These are phyloP conservation scores for Leptopilina syphax DNA, from an alignment of 2,888 invertebrate genomes.

Conservation along the genomic window DNA sequence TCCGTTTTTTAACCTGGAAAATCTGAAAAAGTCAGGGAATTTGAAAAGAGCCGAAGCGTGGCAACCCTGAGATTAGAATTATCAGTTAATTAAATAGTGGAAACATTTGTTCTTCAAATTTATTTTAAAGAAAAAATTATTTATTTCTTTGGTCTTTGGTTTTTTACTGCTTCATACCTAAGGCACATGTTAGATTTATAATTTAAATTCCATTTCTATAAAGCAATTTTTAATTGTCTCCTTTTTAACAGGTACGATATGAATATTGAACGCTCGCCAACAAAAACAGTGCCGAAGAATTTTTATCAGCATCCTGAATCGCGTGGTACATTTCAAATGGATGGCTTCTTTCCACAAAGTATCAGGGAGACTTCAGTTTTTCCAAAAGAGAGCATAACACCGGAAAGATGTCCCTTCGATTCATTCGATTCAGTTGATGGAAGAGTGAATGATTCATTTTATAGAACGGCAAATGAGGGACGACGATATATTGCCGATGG, in stretches of 20 bases:
- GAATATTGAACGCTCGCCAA: constrained; percentile 63
- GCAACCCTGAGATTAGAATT: no score
- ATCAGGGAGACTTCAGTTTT: constrained; percentile 63
- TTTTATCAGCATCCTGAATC: constrained; percentile 51
- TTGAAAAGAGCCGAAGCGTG: no score
- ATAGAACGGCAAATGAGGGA: constrained; percentile 59
- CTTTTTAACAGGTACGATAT: constrained; percentile 65
- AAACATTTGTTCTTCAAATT: no score
- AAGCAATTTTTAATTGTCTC: no score
- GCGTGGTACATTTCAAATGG: constrained; percentile 66
- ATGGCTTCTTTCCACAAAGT: constrained; percentile 72
- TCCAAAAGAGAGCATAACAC: constrained; percentile 64
- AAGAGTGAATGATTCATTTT: constrained; percentile 56
- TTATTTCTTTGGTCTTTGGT: no score
- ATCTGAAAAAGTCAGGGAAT: no score
- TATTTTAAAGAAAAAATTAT: no score
- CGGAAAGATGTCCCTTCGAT: constrained; percentile 62
- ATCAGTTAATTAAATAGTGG: no score
- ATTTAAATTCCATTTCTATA: no score
- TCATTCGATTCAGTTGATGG: constrained; percentile 71
- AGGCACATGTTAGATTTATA: no score
- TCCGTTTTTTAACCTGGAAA: no score
- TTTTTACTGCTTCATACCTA: no score
- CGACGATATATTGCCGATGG: constrained; percentile 54
- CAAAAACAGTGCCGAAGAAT: constrained; percentile 51